phyloP scores from a whole-genome alignment of 2,113 vertebrate species.

The Labrus mixtus region DNA sequence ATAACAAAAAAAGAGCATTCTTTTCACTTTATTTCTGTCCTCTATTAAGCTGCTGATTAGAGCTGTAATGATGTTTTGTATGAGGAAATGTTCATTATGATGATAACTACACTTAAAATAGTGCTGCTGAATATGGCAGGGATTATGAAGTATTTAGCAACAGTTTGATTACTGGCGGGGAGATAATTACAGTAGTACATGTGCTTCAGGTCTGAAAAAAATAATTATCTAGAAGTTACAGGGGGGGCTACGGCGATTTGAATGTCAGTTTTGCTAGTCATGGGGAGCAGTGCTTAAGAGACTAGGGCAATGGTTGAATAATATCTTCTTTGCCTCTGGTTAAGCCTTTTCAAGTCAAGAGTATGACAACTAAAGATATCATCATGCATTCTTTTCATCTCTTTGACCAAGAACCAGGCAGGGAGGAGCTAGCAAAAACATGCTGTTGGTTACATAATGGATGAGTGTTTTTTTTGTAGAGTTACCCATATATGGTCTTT shows the following conservation, averaged over 20 bases:
- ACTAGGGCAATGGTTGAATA: not conserved
- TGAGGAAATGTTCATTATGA: constrained; percentile 61
- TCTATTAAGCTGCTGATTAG: constrained; percentile 60
- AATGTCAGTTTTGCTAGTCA: not conserved
- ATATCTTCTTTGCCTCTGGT: not conserved
- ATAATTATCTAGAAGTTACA: not conserved
- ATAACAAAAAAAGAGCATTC: constrained; percentile 42
- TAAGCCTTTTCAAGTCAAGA: not conserved
- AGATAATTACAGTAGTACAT: not conserved
- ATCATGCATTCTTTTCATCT: not conserved
- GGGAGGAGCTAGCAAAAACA: not conserved
- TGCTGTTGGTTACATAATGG: too few relatives aligned
- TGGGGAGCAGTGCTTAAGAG: not conserved
- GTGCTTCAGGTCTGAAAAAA: constrained; percentile 3
- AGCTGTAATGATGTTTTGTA: constrained; percentile 56
- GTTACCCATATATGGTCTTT: not conserved
- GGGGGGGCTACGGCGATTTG: not conserved
- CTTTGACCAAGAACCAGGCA: not conserved
- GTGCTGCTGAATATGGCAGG: constrained; percentile 31
- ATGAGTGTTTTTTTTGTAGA: too few relatives aligned
- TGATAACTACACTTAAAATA: constrained; percentile 27
- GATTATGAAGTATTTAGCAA: constrained; percentile 39
- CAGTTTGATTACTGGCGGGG: constrained; percentile 5
- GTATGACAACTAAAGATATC: not conserved
- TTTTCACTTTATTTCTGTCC: constrained; percentile 22